phyloP scores from a whole-genome alignment of 2,888 invertebrate genomes.

The Drosophila conformis region DNA sequence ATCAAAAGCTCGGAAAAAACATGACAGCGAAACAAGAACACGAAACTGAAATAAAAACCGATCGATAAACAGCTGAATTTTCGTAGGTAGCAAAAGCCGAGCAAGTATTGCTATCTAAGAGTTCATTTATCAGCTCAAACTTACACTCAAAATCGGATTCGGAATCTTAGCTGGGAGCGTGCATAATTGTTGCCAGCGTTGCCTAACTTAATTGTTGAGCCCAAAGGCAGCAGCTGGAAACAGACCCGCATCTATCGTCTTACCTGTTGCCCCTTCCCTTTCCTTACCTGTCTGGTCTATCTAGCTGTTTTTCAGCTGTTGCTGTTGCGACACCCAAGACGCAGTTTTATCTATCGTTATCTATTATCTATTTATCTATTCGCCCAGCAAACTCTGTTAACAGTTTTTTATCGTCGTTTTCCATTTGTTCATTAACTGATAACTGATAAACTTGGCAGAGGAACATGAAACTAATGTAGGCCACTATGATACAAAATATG shows the following conservation, averaged over 20 bases:
- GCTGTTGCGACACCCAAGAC: slow-evolving; percentile 68
- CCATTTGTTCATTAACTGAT: slow-evolving; percentile 63
- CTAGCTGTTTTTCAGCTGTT: slow-evolving; percentile 39
- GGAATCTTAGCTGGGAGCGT: slow-evolving; percentile 23
- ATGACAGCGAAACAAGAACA: slow-evolving; percentile 44
- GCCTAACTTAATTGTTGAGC: slow-evolving; percentile 55
- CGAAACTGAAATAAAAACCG: slow-evolving; percentile 36
- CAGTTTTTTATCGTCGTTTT: slow-evolving; percentile 25
- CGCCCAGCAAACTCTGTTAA: slow-evolving; percentile 48
- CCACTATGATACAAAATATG: slow-evolving; percentile 41
- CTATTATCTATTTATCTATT: slow-evolving; percentile 43
- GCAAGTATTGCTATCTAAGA: slow-evolving; percentile 26
- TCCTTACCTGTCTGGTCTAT: slow-evolving; percentile 21
- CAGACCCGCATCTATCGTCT: slow-evolving; percentile 40
- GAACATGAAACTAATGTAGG: slow-evolving; percentile 49
- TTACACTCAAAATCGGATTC: background rate
- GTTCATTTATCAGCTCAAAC: slow-evolving; percentile 45
- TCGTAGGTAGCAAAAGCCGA: slow-evolving; percentile 28
- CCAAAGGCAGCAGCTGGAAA: slow-evolving; percentile 56
- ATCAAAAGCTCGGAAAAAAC: slow-evolving; percentile 22
- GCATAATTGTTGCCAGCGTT: slow-evolving; percentile 44
- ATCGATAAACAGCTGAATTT: slow-evolving; percentile 52
- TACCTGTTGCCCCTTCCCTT: slow-evolving; percentile 51
- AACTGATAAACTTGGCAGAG: slow-evolving; percentile 57
- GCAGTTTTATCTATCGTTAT: slow-evolving; percentile 48